Evolutionary conservation across 2,888 invertebrate genomes (phyloP).

Genomic region (Camptogramma bilineatum): DNA sequence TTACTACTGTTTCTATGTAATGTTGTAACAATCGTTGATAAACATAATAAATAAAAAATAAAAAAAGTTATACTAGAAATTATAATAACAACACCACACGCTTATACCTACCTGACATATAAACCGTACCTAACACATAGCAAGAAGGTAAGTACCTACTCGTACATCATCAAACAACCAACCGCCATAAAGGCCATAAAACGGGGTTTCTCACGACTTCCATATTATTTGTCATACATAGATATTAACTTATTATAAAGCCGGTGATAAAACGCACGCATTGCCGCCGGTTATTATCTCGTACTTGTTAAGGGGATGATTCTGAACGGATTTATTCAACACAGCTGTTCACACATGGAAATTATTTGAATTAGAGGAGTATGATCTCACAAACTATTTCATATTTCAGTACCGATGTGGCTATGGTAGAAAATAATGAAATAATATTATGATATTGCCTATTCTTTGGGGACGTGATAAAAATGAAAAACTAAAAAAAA

Average conservation of each 20-base stretch:
- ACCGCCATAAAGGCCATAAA: slow-evolving; percentile 40
- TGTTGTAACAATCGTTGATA: too few species aligned
- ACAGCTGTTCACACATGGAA: slow-evolving; percentile 16
- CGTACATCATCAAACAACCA: slow-evolving; percentile 28
- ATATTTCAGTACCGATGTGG: neutral
- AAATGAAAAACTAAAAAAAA: too few species aligned
- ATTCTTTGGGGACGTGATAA: too few species aligned
- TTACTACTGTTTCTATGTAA: too few species aligned
- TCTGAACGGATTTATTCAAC: slow-evolving; percentile 23
- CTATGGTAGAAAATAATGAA: too few species aligned
- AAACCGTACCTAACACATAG: slow-evolving; percentile 14
- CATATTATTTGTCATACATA: slow-evolving; percentile 48
- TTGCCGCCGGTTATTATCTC: slow-evolving; percentile 47
- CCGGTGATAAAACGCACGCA: slow-evolving; percentile 51
- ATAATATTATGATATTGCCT: too few species aligned
- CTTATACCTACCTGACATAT: neutral
- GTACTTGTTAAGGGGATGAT: slow-evolving; percentile 40
- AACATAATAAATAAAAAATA: too few species aligned
- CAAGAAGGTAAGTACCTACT: slow-evolving; percentile 19
- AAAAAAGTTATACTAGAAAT: too few species aligned
- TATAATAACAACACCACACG: neutral
- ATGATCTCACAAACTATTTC: slow-evolving; percentile 9
- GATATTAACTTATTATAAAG: slow-evolving; percentile 49
- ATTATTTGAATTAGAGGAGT: slow-evolving; percentile 8
- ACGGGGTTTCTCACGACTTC: slow-evolving; percentile 35